Conservation (phyloP, 1,140 invertebrate species). For the Brachionus koreanus region DNA sequence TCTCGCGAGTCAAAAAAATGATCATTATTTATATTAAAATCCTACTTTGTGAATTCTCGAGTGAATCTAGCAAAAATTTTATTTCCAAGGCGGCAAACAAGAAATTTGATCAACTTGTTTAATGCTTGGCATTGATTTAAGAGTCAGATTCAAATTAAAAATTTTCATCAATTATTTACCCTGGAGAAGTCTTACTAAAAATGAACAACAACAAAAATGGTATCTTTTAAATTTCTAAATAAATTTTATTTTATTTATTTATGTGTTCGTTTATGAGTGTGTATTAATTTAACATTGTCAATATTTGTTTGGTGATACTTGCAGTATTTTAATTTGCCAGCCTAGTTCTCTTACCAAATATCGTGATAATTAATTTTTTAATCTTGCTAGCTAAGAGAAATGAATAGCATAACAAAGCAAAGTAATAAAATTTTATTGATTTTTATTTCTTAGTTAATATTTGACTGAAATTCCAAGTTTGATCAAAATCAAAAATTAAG, state of each 20-base stretch:
- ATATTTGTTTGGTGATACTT: background rate
- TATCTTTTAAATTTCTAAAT: background rate
- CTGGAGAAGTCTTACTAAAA: background rate
- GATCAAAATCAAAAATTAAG: constrained; percentile 15
- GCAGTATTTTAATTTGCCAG: background rate
- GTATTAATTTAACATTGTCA: background rate
- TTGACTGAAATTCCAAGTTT: background rate
- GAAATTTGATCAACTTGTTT: background rate
- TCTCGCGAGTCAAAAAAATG: background rate
- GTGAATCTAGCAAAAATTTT: background rate
- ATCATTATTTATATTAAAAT: background rate
- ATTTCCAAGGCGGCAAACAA: background rate
- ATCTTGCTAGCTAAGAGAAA: background rate
- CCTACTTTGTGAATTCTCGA: background rate
- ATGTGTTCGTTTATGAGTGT: background rate
- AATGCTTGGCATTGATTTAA: background rate
- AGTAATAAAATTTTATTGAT: constrained; percentile 25
- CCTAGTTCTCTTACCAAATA: constrained; percentile 2
- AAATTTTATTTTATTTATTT: background rate
- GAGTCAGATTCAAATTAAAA: background rate
- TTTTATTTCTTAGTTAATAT: constrained; percentile 28
- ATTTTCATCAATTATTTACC: background rate
- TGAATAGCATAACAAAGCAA: constrained; percentile 11
- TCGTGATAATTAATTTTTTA: constrained; percentile 38
- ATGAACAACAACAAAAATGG: background rate